phyloP scores from a whole-genome alignment of 1,140 invertebrate genomes.

The Cyphomyrmex costatus region DNA sequence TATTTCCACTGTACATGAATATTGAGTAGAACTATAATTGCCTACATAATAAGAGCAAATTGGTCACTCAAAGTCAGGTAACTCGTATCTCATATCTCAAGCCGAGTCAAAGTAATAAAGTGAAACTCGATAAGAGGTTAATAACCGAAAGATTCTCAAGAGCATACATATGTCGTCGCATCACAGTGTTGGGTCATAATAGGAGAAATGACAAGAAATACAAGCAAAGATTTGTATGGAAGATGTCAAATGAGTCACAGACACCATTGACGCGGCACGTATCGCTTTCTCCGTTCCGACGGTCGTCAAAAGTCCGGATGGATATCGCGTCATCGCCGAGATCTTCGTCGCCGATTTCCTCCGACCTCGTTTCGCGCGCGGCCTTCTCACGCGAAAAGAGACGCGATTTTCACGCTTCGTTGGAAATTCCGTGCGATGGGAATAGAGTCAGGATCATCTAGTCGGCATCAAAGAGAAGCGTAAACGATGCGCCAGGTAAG shows the following conservation, averaged over 20 bases:
- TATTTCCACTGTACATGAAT: not conserved
- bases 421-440: conserved; percentile 42
- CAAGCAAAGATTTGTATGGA: not conserved
- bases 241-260: conserved; percentile 57
- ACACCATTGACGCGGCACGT: not conserved
- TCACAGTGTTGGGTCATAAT: conserved; percentile 2
- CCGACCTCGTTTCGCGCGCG: conserved; percentile 46
- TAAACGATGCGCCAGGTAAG: not conserved
- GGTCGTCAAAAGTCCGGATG: conserved; percentile 49
- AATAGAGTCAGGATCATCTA: conserved; percentile 13
- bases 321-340: conserved; percentile 56
- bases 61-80: not conserved
- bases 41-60: not conserved
- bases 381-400: conserved; percentile 48
- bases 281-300: conserved; percentile 57
- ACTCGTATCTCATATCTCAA: not conserved
- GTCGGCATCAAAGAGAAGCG: not conserved
- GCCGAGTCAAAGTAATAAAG: conserved; percentile 9
- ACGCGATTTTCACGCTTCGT: conserved; percentile 54
- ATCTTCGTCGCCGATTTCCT: conserved; percentile 51
- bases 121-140: conserved; percentile 29
- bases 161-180: not conserved
- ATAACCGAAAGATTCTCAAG: not conserved
- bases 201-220: not conserved
- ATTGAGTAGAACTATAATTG: conserved; percentile 20